phyloP scores from a whole-genome alignment of 2,797 vertebrate species.

The Sebastes alutus region DNA sequence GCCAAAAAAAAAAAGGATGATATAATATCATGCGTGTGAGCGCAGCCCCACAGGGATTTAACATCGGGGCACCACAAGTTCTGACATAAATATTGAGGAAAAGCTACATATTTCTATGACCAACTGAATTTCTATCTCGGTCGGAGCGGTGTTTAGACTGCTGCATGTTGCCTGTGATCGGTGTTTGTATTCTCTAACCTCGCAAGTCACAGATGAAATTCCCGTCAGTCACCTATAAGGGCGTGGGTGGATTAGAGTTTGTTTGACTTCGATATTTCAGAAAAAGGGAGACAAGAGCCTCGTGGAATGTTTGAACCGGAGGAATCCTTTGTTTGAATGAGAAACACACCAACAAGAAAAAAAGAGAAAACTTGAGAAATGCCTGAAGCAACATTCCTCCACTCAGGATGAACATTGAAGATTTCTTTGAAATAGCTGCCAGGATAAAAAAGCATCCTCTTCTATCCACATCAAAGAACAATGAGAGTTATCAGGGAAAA shows the following conservation, averaged over 20 bases:
- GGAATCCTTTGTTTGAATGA: constrained; percentile 47
- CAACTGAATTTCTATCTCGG: constrained; percentile 40
- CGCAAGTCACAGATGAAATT: constrained; percentile 39
- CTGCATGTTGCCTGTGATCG: constrained; percentile 36
- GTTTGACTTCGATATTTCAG: constrained; percentile 39
- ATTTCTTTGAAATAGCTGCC: constrained; percentile 61
- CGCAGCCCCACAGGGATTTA: constrained; percentile 21
- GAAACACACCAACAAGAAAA: constrained; percentile 44
- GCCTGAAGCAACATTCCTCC: constrained; percentile 66
- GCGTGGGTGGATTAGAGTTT: constrained; percentile 40
- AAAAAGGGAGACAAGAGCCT: constrained; percentile 23
- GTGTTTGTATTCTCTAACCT: constrained; percentile 38
- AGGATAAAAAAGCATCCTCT: constrained; percentile 64
- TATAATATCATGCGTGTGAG: constrained; percentile 27
- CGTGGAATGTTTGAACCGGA: constrained; percentile 48
- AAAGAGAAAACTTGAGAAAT: constrained; percentile 34
- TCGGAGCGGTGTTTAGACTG: constrained; percentile 62
- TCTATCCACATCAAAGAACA: constrained; percentile 68
- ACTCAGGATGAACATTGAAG: constrained; percentile 45
- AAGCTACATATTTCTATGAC: constrained; percentile 67
- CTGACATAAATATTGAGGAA: constrained; percentile 67
- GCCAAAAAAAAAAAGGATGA: not conserved
- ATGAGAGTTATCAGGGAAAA: constrained; percentile 40
- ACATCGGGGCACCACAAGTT: constrained; percentile 54
- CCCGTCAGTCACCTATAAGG: constrained; percentile 37